Percentiles rank a stretch among this genome's conserved stretches.
phyloP scores from a whole-genome alignment of 2,888 invertebrate genomes.

The Tortricodes alternella region DNA sequence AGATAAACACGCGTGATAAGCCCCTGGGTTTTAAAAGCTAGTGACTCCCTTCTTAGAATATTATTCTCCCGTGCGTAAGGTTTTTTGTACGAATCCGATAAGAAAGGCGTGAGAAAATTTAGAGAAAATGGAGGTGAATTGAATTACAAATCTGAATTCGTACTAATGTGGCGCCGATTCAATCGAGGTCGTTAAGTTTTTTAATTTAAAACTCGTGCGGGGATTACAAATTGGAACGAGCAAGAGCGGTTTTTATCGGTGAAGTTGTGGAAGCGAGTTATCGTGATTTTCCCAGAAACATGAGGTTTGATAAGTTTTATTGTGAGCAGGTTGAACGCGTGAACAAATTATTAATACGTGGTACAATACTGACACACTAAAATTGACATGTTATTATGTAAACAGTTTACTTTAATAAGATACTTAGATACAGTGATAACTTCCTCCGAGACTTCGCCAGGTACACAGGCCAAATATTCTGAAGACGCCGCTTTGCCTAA shows the following conservation, averaged over 20 bases:
- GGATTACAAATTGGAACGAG: constrained; percentile 30
- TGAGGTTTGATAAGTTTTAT: not conserved
- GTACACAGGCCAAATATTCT: too few species aligned
- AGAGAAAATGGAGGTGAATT: constrained; percentile 12
- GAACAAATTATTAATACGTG: too few species aligned
- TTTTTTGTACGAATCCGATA: constrained; percentile 37
- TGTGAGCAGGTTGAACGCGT: not conserved
- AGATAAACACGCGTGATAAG: constrained; percentile 55
- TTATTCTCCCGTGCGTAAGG: constrained; percentile 37
- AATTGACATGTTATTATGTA: too few species aligned
- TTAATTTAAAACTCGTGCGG: constrained; percentile 44
- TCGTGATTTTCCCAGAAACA: constrained; percentile 10
- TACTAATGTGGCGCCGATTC: constrained; percentile 37
- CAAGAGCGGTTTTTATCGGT: constrained; percentile 21
- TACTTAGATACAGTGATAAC: too few species aligned
- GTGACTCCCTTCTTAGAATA: constrained; percentile 57
- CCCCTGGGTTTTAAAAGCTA: constrained; percentile 42
- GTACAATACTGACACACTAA: too few species aligned
- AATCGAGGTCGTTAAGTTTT: constrained; percentile 47
- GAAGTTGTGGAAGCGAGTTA: constrained; percentile 8
- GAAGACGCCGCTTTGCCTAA: too few species aligned
- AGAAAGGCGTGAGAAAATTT: constrained; percentile 54
- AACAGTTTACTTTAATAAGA: too few species aligned
- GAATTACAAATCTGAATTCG: constrained; percentile 37
- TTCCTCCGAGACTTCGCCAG: too few species aligned